phyloP scores from a whole-genome alignment of 2,888 invertebrate species.

The Cerceris ruficornis region DNA sequence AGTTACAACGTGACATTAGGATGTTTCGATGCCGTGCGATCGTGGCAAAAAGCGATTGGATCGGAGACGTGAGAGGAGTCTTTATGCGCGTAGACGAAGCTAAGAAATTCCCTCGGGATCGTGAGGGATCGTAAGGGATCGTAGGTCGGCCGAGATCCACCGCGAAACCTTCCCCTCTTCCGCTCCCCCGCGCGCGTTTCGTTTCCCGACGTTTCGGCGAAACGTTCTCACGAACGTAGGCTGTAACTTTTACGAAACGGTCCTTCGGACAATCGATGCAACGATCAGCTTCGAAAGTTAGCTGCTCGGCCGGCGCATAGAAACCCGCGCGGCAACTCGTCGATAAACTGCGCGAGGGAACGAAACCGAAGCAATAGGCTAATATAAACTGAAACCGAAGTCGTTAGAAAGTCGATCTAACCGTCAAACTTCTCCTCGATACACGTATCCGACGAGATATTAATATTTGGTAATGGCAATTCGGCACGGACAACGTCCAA shows the following conservation, averaged over 20 bases:
- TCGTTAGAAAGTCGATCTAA: slow-evolving; percentile 59
- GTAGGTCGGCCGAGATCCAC: neutral
- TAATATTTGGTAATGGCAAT: slow-evolving; percentile 30
- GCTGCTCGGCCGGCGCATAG: slow-evolving; percentile 10
- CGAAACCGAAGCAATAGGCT: slow-evolving; percentile 50
- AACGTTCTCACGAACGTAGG: too few species aligned
- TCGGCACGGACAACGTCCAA: slow-evolving; percentile 6
- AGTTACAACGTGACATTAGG: slow-evolving; percentile 45
- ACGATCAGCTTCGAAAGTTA: slow-evolving; percentile 32
- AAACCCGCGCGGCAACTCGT: slow-evolving; percentile 3
- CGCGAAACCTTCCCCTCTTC: neutral
- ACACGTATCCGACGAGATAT: slow-evolving; percentile 26
- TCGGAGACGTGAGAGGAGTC: slow-evolving; percentile 60
- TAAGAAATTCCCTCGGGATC: slow-evolving; percentile 38
- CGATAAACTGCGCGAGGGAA: slow-evolving; percentile 34
- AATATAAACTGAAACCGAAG: slow-evolving; percentile 59
- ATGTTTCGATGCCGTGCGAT: slow-evolving; percentile 39
- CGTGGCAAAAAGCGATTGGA: slow-evolving; percentile 70
- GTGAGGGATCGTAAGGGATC: slow-evolving; percentile 24
- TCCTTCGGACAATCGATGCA: slow-evolving; percentile 13
- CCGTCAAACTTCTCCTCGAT: slow-evolving; percentile 24
- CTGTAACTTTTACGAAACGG: slow-evolving; percentile 6
- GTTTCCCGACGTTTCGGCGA: neutral
- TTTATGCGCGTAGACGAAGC: slow-evolving; percentile 22
- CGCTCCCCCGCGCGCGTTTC: neutral